Conservation (phyloP, 2,888 invertebrate species). For the Axea sp. region DNA sequence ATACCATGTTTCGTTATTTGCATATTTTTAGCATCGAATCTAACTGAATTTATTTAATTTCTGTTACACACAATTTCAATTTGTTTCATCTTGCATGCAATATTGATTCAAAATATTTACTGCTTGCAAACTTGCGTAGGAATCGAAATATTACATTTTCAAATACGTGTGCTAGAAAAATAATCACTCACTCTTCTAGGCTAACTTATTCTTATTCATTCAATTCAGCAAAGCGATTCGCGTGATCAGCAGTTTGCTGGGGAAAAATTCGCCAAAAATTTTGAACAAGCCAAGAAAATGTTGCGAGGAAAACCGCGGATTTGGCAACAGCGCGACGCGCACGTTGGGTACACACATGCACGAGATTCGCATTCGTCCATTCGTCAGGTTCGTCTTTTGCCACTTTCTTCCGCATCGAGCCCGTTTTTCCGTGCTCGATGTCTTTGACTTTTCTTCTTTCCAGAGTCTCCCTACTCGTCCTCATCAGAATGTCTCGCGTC, state of each 20-base stretch:
- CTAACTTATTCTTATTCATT: constrained; percentile 1
- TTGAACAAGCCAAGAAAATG: constrained; percentile 20
- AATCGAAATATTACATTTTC: too few species aligned
- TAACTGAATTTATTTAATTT: too few species aligned
- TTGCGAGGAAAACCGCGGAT: constrained; percentile 21
- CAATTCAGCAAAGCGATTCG: constrained; percentile 5
- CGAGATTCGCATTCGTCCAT: constrained; percentile 19
- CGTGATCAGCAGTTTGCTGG: constrained; percentile 3
- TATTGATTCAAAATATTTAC: too few species aligned
- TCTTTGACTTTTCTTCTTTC: constrained; percentile 39
- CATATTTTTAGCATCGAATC: too few species aligned
- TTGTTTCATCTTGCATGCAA: too few species aligned
- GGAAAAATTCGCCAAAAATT: constrained; percentile 17
- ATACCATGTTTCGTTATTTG: too few species aligned
- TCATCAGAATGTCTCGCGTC: constrained; percentile 24
- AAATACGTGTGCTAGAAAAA: too few species aligned
- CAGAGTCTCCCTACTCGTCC: constrained; percentile 13
- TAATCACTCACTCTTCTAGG: background rate
- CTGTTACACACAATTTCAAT: too few species aligned
- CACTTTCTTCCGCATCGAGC: constrained; percentile 3
- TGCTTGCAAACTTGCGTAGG: too few species aligned
- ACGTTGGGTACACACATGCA: constrained; percentile 27
- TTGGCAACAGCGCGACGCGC: constrained; percentile 20
- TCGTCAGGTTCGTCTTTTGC: constrained; percentile 29
- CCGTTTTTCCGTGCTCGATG: constrained; percentile 7